Base-by-base conservation (phyloP, 2,888 invertebrate species). In the Spodoptera exigua region DNA sequence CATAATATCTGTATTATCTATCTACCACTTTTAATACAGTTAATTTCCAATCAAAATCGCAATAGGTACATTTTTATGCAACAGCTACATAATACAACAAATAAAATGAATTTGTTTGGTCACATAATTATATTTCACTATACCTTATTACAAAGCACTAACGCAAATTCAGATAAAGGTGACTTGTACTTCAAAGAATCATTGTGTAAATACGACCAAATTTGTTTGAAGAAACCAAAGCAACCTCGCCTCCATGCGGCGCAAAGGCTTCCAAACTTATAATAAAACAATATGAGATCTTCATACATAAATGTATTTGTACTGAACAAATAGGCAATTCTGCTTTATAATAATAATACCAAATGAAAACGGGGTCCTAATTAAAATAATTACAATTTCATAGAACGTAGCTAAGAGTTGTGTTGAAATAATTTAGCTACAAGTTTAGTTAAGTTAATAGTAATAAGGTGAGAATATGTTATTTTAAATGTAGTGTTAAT, bases 331-430 rank as follows among this genome's bases (percentile, higher is more conserved):
- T 61, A 62, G 18, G 21, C 27, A 46, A 75, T 56, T 41, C 40
- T 17, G 34, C 35, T 56, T 44, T 37, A 16, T 36, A 54, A 74
- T 61, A 69, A 55, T 32, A 69, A 55, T 32, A 69, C 37, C 17
- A 55, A 70, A 74, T 52, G 70, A 27, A 37, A 48, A 62, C 43
- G 18, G 14, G 49, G 47, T 18, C 75, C 52, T 70, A 74, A 64
- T 75, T 74, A 75, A 55, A 75, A 70, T 70, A 7, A 58, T 74
- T 70, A 51, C 44, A 69, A 39, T 53, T 55, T 61, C 55, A 61
- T 39, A 16, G 13, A 47, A 47, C 27, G 34, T 17, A 21, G 41
- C 44, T 43, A 51, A 49, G 74, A 55, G 13, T 39, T 39, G 21
- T 46, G 27, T 21, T 74, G 10, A 43, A 69, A 74, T 74, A 69